Percentiles rank a stretch among this genome's conserved stretches.
Evolutionary conservation across 1,140 invertebrate genomes (phyloP).

Genomic region (Drosophila setifemur): DNA sequence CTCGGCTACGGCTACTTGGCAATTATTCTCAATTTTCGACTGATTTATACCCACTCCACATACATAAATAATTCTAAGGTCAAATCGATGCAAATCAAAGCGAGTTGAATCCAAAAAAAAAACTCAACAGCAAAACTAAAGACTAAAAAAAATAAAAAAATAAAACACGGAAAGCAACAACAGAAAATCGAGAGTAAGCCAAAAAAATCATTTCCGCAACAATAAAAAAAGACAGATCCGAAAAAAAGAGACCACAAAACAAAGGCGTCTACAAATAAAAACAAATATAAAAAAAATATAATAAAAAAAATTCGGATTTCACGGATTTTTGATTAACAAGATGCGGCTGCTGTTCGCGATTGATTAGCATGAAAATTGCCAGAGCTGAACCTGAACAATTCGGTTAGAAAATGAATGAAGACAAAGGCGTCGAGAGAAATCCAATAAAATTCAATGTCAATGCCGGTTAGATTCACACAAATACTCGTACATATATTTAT

Average conservation of each 20-base stretch:
- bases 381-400: conserved; percentile 6
- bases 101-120: conserved; percentile 7
- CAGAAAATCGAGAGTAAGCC: conserved; percentile 29
- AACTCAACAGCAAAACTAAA: background rate
- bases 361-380: conserved; percentile 53
- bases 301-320: conserved; percentile 34
- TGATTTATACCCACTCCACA: conserved; percentile 21
- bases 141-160: background rate
- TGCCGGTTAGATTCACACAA: conserved; percentile 16
- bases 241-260: conserved; percentile 4
- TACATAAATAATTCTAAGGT: conserved; percentile 29
- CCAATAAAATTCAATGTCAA: conserved; percentile 44
- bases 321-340: conserved; percentile 51
- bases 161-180: background rate
- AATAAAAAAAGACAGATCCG: conserved; percentile 40
- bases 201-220: conserved; percentile 57
- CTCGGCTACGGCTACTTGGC: background rate
- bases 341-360: conserved; percentile 12
- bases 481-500: too few relatives aligned
- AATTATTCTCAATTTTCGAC: conserved; percentile 40
- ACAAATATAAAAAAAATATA: conserved; percentile 35
- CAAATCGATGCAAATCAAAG: conserved; percentile 30
- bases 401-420: background rate
- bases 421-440: background rate
- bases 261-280: conserved; percentile 25